Evolutionary conservation across 2,113 vertebrate genomes (phyloP).

Genomic region (Corythoichthys haematopterus): DNA sequence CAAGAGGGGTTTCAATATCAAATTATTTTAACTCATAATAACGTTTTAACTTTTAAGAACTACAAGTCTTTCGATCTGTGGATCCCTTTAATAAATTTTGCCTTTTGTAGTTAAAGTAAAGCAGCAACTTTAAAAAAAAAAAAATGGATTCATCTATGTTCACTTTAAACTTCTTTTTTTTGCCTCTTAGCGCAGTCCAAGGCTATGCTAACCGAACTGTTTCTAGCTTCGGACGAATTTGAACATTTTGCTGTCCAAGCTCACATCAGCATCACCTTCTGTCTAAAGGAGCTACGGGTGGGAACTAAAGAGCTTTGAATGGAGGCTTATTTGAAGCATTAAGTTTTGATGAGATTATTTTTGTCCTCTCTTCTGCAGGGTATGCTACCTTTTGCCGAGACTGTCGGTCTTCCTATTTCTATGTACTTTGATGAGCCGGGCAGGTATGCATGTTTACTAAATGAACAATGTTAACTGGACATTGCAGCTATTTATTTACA

Average conservation of each 20-base stretch:
- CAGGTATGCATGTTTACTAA: slow-evolving; percentile 64
- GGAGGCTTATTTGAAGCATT: background rate
- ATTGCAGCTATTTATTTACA: background rate
- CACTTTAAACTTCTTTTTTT: background rate
- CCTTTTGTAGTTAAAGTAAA: too few species aligned
- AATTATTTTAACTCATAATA: too few species aligned
- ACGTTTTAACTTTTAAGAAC: too few species aligned
- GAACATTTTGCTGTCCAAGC: slow-evolving; percentile 69
- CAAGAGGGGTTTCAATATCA: too few species aligned
- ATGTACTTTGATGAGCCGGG: slow-evolving; percentile 82
- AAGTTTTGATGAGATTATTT: background rate
- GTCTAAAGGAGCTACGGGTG: slow-evolving; percentile 89
- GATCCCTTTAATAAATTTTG: too few species aligned
- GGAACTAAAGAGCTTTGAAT: slow-evolving; percentile 24
- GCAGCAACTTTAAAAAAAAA: background rate
- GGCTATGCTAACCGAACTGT: slow-evolving; percentile 85
- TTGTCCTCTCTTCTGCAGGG: slow-evolving; percentile 67
- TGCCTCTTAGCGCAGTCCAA: slow-evolving; percentile 61
- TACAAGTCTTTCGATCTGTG: too few species aligned
- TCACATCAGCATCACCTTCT: slow-evolving; percentile 83
- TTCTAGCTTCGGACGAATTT: slow-evolving; percentile 82
- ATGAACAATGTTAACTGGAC: background rate
- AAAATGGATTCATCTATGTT: background rate
- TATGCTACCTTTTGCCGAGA: slow-evolving; percentile 84
- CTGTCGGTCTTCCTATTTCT: slow-evolving; percentile 79